Conservation (phyloP, 2,888 invertebrate species). For the Diaprepes abbreviatus region DNA sequence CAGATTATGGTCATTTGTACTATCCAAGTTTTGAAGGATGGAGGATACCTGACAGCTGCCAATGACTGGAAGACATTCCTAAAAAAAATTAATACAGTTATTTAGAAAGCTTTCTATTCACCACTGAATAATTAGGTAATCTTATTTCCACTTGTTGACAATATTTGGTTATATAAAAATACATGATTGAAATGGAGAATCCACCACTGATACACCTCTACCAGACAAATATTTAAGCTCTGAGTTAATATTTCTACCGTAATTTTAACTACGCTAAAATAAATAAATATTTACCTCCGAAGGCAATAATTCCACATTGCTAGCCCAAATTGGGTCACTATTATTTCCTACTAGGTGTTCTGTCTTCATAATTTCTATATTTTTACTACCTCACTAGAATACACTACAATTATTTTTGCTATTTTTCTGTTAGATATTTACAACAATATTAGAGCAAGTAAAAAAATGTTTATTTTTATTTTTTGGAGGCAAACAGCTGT, state of each 20-base stretch:
- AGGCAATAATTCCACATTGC: conserved; percentile 59
- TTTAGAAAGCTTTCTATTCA: too few species aligned
- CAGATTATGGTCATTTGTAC: conserved; percentile 51
- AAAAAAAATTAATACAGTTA: too few species aligned
- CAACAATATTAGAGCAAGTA: not conserved
- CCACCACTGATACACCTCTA: too few species aligned
- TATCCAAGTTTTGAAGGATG: conserved; percentile 62
- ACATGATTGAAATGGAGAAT: too few species aligned
- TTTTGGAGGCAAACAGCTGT: conserved; percentile 9
- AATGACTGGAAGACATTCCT: conserved; percentile 64
- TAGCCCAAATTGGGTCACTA: conserved; percentile 62
- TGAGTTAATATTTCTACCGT: too few species aligned
- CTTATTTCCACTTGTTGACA: too few species aligned
- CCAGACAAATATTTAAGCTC: too few species aligned
- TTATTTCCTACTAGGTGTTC: conserved; percentile 53
- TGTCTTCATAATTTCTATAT: conserved; percentile 58
- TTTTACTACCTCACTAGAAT: not conserved
- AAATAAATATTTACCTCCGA: conserved; percentile 58
- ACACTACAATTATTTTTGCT: not conserved
- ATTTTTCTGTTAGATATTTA: too few species aligned
- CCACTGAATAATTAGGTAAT: too few species aligned
- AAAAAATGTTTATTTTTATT: not conserved
- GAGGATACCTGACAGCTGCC: conserved; percentile 63
- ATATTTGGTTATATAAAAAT: too few species aligned
- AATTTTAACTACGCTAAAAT: too few species aligned